Percentiles rank a stretch among this genome's conserved stretches.
These are phyloP conservation scores for Anhinga rufa DNA, from an alignment of 2,113 vertebrate genomes.

Conservation along the genomic window DNA sequence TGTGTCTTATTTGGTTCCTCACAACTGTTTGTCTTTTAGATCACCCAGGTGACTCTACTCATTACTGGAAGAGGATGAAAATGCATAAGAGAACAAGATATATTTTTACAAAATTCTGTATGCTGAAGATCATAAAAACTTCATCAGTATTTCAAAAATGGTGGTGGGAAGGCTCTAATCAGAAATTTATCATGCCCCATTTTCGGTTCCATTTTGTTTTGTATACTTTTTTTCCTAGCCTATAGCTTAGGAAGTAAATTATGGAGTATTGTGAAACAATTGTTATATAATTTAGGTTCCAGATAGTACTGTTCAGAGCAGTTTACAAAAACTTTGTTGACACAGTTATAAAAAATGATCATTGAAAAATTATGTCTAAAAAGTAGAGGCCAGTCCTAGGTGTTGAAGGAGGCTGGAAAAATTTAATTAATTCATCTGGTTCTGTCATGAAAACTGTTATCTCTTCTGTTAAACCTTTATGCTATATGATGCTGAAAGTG, in stretches of 20 bases:
- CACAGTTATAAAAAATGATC: not conserved
- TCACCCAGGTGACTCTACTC: constrained; percentile 1
- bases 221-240: not conserved
- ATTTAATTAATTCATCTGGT: not conserved
- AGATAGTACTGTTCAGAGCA: not conserved
- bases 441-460: not conserved
- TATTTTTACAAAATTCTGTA: not conserved
- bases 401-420: not conserved
- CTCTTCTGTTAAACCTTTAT: not conserved
- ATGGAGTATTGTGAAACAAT: not conserved
- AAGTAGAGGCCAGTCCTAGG: not conserved
- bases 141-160: not conserved
- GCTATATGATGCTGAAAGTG: not conserved
- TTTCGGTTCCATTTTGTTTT: not conserved
- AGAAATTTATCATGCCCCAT: not conserved
- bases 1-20: not conserved
- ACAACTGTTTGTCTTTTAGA: not conserved
- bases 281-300: not conserved
- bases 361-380: not conserved
- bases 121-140: not conserved
- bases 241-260: not conserved
- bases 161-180: not conserved
- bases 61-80: not conserved
- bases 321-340: not conserved
- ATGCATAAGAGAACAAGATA: not conserved